Base-by-base conservation (phyloP, 2,797 vertebrate species). In the Chaenodraco wilsoni region DNA sequence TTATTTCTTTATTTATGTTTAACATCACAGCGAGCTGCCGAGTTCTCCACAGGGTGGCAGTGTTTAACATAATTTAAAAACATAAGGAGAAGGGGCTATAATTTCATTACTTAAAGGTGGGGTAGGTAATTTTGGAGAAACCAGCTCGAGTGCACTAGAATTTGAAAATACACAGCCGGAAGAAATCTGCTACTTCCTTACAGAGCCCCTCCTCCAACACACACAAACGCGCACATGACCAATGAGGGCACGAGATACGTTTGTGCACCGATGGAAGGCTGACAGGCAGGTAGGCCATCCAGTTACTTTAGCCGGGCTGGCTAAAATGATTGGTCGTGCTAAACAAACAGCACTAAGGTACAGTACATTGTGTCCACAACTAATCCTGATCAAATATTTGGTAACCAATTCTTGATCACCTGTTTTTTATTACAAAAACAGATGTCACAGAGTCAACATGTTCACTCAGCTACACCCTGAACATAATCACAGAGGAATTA, bases 21-120 rank as follows among this genome's bases (percentile, higher is more conserved):
- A 43, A 43, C 33, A 11, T 17, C 15, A 37, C 8, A 31, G 16
- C 3, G 37, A 19, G 19, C 1, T 19, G 16, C 23, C 64, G 6
- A 10, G 73, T 68, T 72, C 3, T 55, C 78, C 87, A 87, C 80
- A 67, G 1, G 74, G 73, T 63, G 85, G 79, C 80, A 84, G 74
- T 62, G 66, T 84, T 84, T 72, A 14, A 41, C 43, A 31, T 33
- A 15, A 5, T 16, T 48, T 46, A 19, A 21, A 51, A 1, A 12
- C 9, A 46, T n/a, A 41, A 13, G 13, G 2, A 19, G 14, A 11
- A 44, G 17, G 13, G 4, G 37, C 2, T 19, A 1, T 13, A 41
- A 14, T 64, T 9, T 31, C 1, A n/a, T 27, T 8, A 14, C 14
- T 19, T 45, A 23, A 23, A 23, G 23, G 23, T 23, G 23, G 23